These are phyloP conservation scores for Prionchulus punctatus DNA, from an alignment of 2,888 invertebrate species.

Conservation along the genomic window DNA sequence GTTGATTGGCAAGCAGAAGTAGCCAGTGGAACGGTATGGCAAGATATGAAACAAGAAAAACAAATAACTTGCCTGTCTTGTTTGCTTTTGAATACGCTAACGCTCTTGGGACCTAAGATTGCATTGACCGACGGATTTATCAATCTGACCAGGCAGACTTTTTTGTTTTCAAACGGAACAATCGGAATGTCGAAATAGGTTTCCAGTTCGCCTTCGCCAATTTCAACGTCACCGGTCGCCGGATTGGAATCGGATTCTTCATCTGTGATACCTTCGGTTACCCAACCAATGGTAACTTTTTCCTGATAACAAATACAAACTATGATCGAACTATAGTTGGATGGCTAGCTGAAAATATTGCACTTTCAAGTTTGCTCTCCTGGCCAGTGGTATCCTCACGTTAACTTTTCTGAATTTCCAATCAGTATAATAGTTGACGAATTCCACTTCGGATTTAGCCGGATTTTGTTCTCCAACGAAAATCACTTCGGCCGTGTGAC, in stretches of 20 bases:
- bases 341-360: not conserved
- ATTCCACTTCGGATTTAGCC: too few species aligned
- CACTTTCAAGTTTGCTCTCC: constrained; percentile 11
- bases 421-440: constrained; percentile 19
- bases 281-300: constrained; percentile 39
- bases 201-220: constrained; percentile 37
- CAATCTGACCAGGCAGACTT: constrained; percentile 44
- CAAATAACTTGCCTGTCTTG: too few species aligned
- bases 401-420: constrained; percentile 17
- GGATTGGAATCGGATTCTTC: constrained; percentile 43
- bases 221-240: constrained; percentile 38
- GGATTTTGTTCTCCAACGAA: not conserved
- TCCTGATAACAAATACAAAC: not conserved
- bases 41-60: too few species aligned
- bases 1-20: too few species aligned
- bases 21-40: too few species aligned
- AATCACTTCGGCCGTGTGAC: constrained; percentile 18
- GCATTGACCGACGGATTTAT: constrained; percentile 32
- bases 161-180: constrained; percentile 44
- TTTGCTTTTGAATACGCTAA: too few species aligned
- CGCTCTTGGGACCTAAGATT: not conserved
- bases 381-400: constrained; percentile 15
- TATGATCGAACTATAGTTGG: too few species aligned
- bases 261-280: constrained; percentile 44
- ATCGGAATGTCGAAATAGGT: constrained; percentile 42